Evolutionary conservation across 2,113 vertebrate genomes (phyloP).

Genomic region (Apus apus): DNA sequence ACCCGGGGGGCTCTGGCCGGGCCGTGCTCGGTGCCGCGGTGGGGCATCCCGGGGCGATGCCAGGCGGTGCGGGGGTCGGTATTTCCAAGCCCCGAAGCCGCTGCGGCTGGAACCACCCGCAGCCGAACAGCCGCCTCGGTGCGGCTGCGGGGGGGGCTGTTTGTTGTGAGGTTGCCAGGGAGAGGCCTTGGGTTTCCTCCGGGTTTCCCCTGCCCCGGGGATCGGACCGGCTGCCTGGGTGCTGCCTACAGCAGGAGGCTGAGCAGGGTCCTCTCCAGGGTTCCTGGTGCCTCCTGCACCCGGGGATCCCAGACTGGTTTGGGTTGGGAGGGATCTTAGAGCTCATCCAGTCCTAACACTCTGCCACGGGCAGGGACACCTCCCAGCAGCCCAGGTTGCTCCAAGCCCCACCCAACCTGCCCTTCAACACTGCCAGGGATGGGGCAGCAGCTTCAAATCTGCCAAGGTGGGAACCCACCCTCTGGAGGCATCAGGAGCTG

Average conservation of each 20-base stretch:
- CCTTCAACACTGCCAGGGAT: no score
- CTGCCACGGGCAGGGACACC: no score
- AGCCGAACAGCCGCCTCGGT: neutral
- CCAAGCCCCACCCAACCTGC: no score
- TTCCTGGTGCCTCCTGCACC: neutral
- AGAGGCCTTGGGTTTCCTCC: neutral
- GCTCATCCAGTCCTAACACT: no score
- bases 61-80: neutral
- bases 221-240: accelerated
- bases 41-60: neutral
- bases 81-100: neutral
- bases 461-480: neutral
- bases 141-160: accelerated
- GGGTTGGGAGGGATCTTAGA: no score
- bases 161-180: slow-evolving; percentile 8
- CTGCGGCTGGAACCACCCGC: accelerated
- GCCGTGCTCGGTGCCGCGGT: accelerated
- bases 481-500: accelerated
- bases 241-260: accelerated
- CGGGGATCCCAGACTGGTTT: no score
- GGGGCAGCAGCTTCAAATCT: neutral
- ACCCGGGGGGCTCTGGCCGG: accelerated
- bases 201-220: neutral
- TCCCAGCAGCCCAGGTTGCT: no score
- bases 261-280: neutral